Evolutionary conservation across 1,140 invertebrate species (phyloP).

Genomic region (Mya arenaria): DNA sequence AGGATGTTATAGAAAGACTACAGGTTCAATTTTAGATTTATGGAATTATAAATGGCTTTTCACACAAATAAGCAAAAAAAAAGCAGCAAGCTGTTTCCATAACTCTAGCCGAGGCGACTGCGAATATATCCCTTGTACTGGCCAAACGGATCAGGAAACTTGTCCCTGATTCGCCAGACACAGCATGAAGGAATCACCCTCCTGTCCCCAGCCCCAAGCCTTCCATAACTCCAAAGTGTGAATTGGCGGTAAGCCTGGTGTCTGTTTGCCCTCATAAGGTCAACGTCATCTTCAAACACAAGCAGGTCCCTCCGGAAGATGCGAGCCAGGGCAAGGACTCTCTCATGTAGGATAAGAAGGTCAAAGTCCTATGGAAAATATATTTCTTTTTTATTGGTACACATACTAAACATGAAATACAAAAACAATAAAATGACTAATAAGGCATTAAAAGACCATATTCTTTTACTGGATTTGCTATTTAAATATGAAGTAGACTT

Average conservation of each 20-base stretch:
- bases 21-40: too few species aligned
- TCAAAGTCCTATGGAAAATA: conserved; percentile 46
- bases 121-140: conserved; percentile 18
- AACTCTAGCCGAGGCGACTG: too few species aligned
- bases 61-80: too few species aligned
- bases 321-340: conserved; percentile 17
- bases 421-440: too few species aligned
- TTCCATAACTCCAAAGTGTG: background rate
- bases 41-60: too few species aligned
- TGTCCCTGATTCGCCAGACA: conserved; percentile 20
- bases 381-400: too few species aligned
- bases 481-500: too few species aligned
- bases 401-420: too few species aligned
- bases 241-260: background rate
- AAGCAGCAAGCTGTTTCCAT: too few species aligned
- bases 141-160: conserved; percentile 1
- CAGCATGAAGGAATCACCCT: background rate
- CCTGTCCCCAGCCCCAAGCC: conserved; percentile 3
- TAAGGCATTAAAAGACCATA: too few species aligned
- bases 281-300: conserved; percentile 21
- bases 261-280: background rate
- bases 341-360: conserved; percentile 24
- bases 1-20: too few species aligned
- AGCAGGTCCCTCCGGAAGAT: conserved; percentile 40
- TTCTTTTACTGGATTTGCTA: too few species aligned